Evolutionary conservation across 1,140 invertebrate genomes (phyloP), one percentile per base, ranked within the genome.

Genomic region (Bombus difficillimus): DNA sequence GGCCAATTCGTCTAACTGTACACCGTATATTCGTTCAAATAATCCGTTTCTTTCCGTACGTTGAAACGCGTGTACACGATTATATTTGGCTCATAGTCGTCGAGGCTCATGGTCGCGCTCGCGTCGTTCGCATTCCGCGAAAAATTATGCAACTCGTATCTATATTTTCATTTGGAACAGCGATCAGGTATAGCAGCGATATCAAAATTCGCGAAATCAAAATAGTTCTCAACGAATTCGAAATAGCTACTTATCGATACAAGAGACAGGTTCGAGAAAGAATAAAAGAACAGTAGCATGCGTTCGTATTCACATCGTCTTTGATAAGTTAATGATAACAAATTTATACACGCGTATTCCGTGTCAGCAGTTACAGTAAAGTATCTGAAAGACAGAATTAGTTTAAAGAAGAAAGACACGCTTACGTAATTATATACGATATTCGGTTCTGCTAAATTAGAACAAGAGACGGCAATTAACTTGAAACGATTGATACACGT

Each of bases 1-100:
- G 80, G 83, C 37, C 89, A 88, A 90, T 93, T 93, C 92, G 92
- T 85, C 87, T 94, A 94, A 94, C 93, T 93, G 93, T 94, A 92
- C 89, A 92, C 93, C 92, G 93, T 94, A 92, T 88, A 92, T 91
- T 78, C 83, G 83, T 87, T 80, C 86, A 18, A 64, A 69, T 90
- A 81, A 81, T 59, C 80, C 72, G 79, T 68, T 69, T 64, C 69
- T 62, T 77, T 75, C 39, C 71, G 78, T 81, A 66, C 71, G 78
- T n/a, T 64, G 28, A 32, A 39, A 75, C 72, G 64, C 62, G 59
- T 47, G 15, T 18, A 47, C 15, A 6, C 47, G 47, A 53, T 22
- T 22, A 53, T 18, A 53, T 53, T 53, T 53, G 47, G 5, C 18
- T 18, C 47, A 1, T 53, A 22, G 47, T 53, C 47, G 1, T 53